Evolutionary conservation across 1,140 invertebrate genomes (phyloP), one percentile per base, ranked within the genome.

Genomic region (Agraylea sexmaculata): DNA sequence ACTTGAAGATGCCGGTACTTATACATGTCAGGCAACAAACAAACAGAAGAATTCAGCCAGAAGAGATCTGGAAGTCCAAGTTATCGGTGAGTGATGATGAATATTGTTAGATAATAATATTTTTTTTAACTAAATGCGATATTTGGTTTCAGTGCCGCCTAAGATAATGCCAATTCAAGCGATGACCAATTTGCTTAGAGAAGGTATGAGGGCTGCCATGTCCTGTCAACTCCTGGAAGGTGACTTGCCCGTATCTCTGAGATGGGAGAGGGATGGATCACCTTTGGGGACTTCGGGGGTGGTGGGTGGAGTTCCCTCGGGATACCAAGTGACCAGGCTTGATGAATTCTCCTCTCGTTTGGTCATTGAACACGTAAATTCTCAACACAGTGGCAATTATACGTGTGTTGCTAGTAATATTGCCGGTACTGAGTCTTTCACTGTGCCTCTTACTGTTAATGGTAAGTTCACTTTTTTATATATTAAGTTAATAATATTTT

Each of bases 211-310:
- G 42, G 86, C 88, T 7, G 87, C 87, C 18, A 85, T 95, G 47
- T 84, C 88, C 40, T 96, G 92, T 65, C 84, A 89, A 54, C 87
- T 95, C 49, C 78, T 90, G 55, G 87, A 91, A 65, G 92, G 92
- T 10, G 91, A 97, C 69, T 74, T 87, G 45, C 91, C 91, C 13
- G 80, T 97, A 45, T 80, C 77, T 40, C 88, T 96, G 62, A 70
- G 75, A 18, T 87, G 83, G 83, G 82, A 83, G 54, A 75, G 83
- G 55, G 83, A 91, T 58, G 83, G 81, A 20, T 73, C 80, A 52
- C 65, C 73, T 2, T 73, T 66, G 43, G 59, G 56, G 36, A 60
- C 61, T 44, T 64, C 60, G 20, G 59, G 57, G n/a, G 65, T 67
- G 33, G 67, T 69, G 23, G 57, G 56, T 40, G 37, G 38, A n/a